Percentiles rank a stretch among this genome's conserved stretches.
Evolutionary conservation across 2,888 invertebrate genomes (phyloP).

Genomic region (Seira sanloemensis): DNA sequence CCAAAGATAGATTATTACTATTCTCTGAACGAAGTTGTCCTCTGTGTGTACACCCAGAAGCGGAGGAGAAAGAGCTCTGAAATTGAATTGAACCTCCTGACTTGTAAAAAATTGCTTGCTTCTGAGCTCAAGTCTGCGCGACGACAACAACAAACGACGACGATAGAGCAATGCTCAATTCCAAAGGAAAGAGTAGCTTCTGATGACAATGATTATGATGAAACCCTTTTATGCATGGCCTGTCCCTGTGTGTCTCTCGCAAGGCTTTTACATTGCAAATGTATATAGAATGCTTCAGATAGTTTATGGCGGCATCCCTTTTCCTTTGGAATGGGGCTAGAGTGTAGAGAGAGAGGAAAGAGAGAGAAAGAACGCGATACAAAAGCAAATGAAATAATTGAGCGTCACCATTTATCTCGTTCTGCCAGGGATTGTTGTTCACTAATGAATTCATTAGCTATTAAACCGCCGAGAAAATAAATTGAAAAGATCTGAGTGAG

Average conservation of each 20-base stretch:
- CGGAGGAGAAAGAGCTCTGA: slow-evolving; percentile 30
- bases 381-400: slow-evolving; percentile 63
- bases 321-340: neutral
- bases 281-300: slow-evolving; percentile 12
- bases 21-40: slow-evolving; percentile 44
- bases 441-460: slow-evolving; percentile 66
- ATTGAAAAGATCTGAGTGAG: slow-evolving; percentile 61
- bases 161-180: slow-evolving; percentile 49
- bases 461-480: slow-evolving; percentile 65
- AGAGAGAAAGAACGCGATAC: slow-evolving; percentile 27
- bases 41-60: neutral
- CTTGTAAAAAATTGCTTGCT: slow-evolving; percentile 4
- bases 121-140: slow-evolving; percentile 3
- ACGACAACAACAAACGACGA: slow-evolving; percentile 46
- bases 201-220: slow-evolving; percentile 39
- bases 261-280: neutral
- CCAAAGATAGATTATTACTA: slow-evolving; percentile 56
- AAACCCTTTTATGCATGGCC: slow-evolving; percentile 43
- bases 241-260: neutral
- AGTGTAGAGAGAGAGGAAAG: slow-evolving; percentile 1
- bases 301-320: slow-evolving; percentile 14
- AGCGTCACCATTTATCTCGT: slow-evolving; percentile 66
- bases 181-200: slow-evolving; percentile 34
- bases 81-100: slow-evolving; percentile 55
- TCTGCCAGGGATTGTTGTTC: slow-evolving; percentile 66